Evolutionary conservation across 2,113 vertebrate species (phyloP), one percentile per base, ranked within the genome.

Genomic region (Megaptera novaeangliae): DNA sequence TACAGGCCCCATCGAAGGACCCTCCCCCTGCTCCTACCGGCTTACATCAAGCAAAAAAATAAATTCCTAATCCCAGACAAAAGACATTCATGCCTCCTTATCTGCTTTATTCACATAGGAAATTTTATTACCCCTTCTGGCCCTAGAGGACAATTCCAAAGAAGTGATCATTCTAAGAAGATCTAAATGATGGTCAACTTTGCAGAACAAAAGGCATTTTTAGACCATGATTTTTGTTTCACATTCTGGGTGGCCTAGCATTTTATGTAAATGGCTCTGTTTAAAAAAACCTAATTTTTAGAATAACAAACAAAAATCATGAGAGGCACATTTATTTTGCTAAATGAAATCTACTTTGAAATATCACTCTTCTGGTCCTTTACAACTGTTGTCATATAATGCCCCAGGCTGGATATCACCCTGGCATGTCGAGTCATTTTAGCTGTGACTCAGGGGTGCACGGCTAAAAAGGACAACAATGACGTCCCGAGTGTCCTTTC

Each of bases 221-320:
- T 49, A 80, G 69, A 84, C 55, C 3, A 23, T 4, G 17, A 68
- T 49, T 85, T 84, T 69, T 29, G 6, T 74, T 82, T 66, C 49
- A 39, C 25, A 39, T 66, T 87, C 80, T 71, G 29, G 87, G 57
- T 77, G 71, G 27, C n/a, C 90, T 39, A 17, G n/a, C 5, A 63
- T 81, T 87, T 85, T 74, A 91, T 29, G 31, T 64, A 93, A 95
- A 74, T 31, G 20, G 20, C 36, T 80, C 59, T n/a, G 27, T 61
- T 69, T 12, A 74, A 63, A 68, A 13, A 39, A 36, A 36, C 2
- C 20, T 46, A 75, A 64, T 20, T 93, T 96, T 95, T 77, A 90
- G 74, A 91, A 81, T 72, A 71, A 74, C 29, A 59, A 41, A 64
- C 59, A 86, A 75, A 86, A 64, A 25, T 81, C 31, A 5, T 34